Evolutionary conservation across 2,797 vertebrate species (phyloP).

Genomic region (Stomatorhinus walkeri): DNA sequence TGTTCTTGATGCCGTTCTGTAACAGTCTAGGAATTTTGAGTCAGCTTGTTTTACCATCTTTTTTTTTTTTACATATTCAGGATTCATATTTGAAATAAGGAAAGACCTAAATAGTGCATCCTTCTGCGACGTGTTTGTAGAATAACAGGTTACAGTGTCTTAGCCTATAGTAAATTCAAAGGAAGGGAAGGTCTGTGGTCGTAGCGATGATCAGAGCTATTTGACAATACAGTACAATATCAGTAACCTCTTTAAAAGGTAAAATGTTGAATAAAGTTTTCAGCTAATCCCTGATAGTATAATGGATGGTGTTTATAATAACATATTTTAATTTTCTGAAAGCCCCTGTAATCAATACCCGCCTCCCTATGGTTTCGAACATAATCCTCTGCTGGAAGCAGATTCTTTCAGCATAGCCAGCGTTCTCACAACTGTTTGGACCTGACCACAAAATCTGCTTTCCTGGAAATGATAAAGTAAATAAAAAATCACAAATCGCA

Average conservation of each 20-base stretch:
- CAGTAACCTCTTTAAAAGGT: neutral
- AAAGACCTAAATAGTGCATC: neutral
- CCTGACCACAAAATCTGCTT: neutral
- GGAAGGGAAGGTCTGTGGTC: neutral
- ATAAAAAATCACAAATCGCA: neutral
- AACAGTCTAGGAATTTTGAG: neutral
- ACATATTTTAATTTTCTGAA: neutral
- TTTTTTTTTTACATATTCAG: neutral
- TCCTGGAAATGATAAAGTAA: neutral
- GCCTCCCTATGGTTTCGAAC: neutral
- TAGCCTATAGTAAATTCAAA: neutral
- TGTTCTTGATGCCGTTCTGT: neutral
- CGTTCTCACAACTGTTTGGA: neutral
- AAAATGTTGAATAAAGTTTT: neutral
- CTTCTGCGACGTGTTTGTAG: neutral
- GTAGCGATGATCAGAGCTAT: neutral
- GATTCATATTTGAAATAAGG: neutral
- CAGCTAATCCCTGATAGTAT: neutral
- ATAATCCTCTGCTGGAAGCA: neutral
- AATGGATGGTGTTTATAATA: neutral
- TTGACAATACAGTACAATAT: neutral
- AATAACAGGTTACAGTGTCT: neutral
- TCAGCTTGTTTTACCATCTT: neutral
- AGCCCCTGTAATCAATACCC: neutral
- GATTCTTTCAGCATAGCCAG: neutral